Evolutionary conservation across 1,140 invertebrate species (phyloP).

Genomic region (Phymorhynchus buccinoides): DNA sequence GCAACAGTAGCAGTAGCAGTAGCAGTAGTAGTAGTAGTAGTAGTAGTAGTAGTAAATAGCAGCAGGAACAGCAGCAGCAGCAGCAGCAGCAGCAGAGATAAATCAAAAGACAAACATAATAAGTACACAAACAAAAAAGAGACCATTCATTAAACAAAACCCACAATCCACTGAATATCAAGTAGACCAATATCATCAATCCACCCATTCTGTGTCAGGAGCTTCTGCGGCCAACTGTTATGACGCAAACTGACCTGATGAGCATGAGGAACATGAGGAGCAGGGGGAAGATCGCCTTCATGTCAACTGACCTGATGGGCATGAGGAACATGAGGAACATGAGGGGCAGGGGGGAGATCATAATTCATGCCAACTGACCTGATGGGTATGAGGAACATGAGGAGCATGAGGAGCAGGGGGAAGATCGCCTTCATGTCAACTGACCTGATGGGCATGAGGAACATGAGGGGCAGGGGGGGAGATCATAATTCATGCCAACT

Average conservation of each 20-base stretch:
- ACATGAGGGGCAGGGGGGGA: conserved; percentile 63
- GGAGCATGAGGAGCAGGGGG: conserved; percentile 76
- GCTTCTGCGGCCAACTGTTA: too few relatives aligned
- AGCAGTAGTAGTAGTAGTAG: too few relatives aligned
- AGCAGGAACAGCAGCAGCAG: too few relatives aligned
- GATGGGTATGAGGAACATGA: too few relatives aligned
- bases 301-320: conserved; percentile 57
- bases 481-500: background rate
- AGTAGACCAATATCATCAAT: background rate
- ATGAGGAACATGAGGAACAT: background rate
- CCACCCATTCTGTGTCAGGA: too few relatives aligned
- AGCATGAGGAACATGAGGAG: conserved; percentile 79
- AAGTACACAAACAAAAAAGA: background rate
- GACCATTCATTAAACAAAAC: too few relatives aligned
- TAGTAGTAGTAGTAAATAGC: too few relatives aligned
- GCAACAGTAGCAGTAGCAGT: too few relatives aligned
- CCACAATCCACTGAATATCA: background rate
- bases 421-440: conserved; percentile 74
- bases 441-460: conserved; percentile 80
- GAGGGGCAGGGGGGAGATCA: background rate
- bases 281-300: conserved; percentile 81
- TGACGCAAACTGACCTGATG: conserved; percentile 75
- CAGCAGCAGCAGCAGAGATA: too few relatives aligned
- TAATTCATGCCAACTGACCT: background rate
- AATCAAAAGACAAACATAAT: background rate